Evolutionary conservation across 2,797 vertebrate genomes (phyloP), one percentile per base, ranked within the genome.

Genomic region (Poeciliopsis presidionis): DNA sequence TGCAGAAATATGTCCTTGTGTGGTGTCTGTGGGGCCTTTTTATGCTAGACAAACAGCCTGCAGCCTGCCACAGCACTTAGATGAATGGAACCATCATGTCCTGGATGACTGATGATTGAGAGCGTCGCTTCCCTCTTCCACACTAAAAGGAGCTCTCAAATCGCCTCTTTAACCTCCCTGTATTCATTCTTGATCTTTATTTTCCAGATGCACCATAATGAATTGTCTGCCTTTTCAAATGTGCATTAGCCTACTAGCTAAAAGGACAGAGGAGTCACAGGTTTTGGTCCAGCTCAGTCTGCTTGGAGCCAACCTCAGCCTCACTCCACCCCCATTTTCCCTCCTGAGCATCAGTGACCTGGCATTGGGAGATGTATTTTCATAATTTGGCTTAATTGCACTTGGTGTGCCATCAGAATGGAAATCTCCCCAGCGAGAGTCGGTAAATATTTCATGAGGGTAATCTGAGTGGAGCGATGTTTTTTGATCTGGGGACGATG

Each of bases 321-420:
- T 0, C 77, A 83, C 55, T 0, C 14, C 11, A 13, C 55, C 25
- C 53, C 22, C 25, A 8, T 57, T n/a, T n/a, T 3, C 78, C 83
- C 45, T 36, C 30, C 85, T 28, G 76, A 91, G 88, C 82, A 85
- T 87, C 81, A 53, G 84, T 73, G 79, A 84, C 82, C 86, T 90
- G 83, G 82, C 88, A 86, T 87, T 78, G 81, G 67, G 87, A 92
- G 90, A 93, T 93, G 89, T 88, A 93, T 95, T 94, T 94, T 94
- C 91, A 94, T 95, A 93, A 95, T 95, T 94, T 94, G 92, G 84
- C 82, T 93, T 95, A 95, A 95, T 95, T 94, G 93, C 89, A 92
- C 84, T 91, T 92, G 87, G 90, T 93, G 90, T 91, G 89, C 91
- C 90, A 93, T 92, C 91, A 92, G 93, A 92, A 93, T 90, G 87